Conservation (phyloP, 2,888 invertebrate species). For the Lithophane ornitopus region DNA sequence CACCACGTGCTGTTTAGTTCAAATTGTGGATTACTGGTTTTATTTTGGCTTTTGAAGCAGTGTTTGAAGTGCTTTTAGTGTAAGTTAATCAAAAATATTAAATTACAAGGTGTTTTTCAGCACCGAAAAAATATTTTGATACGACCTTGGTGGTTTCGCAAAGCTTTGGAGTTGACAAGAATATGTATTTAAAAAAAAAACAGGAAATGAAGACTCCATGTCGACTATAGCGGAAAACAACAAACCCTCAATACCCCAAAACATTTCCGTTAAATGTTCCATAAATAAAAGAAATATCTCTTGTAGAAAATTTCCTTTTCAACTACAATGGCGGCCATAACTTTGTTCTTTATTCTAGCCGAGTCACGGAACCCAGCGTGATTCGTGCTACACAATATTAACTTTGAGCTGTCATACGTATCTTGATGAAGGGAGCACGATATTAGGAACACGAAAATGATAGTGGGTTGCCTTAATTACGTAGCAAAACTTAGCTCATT, state of each 20-base stretch:
- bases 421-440: conserved; percentile 74
- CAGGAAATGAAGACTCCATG: background rate
- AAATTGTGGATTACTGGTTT: conserved; percentile 43
- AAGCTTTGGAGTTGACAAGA: background rate
- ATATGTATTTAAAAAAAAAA: background rate
- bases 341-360: conserved; percentile 52
- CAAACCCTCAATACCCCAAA: conserved; percentile 20
- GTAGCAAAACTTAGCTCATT: conserved; percentile 66
- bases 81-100: background rate
- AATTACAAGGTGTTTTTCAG: background rate
- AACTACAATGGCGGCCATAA: conserved; percentile 45
- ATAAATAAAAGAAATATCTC: conserved; percentile 51
- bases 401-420: conserved; percentile 74
- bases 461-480: conserved; percentile 67
- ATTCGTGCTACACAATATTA: conserved; percentile 75
- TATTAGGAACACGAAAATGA: conserved; percentile 69
- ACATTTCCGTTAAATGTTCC: conserved; percentile 39
- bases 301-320: conserved; percentile 53
- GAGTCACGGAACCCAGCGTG: conserved; percentile 55
- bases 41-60: conserved; percentile 2
- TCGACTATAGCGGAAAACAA: background rate
- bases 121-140: too few relatives aligned
- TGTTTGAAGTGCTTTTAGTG: background rate
- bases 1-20: conserved; percentile 54
- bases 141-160: background rate